These are phyloP conservation scores for Phragmatobia fuliginosa DNA, from an alignment of 2,888 invertebrate genomes.

Conservation along the genomic window DNA sequence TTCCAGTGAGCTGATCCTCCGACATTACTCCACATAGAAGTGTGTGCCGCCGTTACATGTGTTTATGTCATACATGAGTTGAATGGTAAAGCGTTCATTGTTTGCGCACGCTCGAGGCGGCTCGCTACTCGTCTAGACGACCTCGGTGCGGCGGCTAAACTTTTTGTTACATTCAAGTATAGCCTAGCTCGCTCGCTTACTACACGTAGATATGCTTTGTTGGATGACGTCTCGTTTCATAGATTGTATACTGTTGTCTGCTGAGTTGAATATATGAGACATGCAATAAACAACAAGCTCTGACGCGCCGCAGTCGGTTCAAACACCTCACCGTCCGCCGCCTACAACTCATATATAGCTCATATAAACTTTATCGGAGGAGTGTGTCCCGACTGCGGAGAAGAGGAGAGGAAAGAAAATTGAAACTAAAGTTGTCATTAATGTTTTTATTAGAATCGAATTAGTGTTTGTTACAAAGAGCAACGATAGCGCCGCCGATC, in stretches of 20 bases:
- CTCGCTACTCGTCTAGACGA: background rate
- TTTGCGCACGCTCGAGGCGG: background rate
- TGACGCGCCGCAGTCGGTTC: conserved; percentile 22
- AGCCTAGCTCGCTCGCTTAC: conserved; percentile 3
- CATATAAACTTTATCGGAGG: conserved; percentile 12
- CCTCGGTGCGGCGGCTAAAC: background rate
- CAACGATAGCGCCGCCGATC: background rate
- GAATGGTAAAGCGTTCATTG: conserved; percentile 6
- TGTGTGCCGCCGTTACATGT: conserved; percentile 4
- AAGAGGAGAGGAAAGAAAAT: background rate
- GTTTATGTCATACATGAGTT: conserved; percentile 13
- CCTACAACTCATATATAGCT: conserved; percentile 7
- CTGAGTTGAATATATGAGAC: conserved; percentile 6
- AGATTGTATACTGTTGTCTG: conserved; percentile 14
- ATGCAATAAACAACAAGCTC: conserved; percentile 3
- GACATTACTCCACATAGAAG: background rate
- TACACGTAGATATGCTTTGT: conserved; percentile 4
- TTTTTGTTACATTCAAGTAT: conserved; percentile 16
- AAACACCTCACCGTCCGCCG: conserved; percentile 15
- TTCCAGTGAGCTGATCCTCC: conserved; percentile 28
- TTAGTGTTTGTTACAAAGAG: conserved; percentile 3
- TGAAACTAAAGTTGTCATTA: conserved; percentile 12
- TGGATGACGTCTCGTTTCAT: conserved; percentile 13
- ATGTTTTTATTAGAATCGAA: conserved; percentile 13
- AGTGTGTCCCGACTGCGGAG: conserved; percentile 6